phyloP scores from a whole-genome alignment of 2,113 vertebrate species.

The Petaurus breviceps region DNA sequence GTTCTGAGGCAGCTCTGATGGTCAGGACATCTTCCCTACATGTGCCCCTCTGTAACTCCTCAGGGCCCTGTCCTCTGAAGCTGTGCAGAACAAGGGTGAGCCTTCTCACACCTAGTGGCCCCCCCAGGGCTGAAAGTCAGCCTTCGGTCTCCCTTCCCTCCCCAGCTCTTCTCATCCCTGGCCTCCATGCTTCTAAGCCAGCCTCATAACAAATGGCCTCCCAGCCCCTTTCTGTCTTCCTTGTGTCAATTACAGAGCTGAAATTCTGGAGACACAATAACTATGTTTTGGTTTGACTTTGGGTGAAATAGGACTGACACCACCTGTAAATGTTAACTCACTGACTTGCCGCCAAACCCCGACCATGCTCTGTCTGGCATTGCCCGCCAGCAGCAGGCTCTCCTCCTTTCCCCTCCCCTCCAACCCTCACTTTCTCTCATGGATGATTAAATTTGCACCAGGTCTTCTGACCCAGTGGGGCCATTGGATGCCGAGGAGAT shows the following conservation, averaged over 20 bases:
- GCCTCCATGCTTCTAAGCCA: not conserved
- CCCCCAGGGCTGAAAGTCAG: no score
- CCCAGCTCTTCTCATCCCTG: not conserved
- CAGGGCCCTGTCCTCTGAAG: no score
- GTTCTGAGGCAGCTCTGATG: no score
- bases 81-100: no score
- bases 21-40: no score
- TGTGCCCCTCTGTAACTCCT: no score
- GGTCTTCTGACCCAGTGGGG: not conserved
- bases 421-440: not conserved
- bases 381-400: not conserved
- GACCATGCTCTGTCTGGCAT: not conserved
- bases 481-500: not conserved
- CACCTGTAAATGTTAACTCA: not conserved
- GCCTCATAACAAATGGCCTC: not conserved
- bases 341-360: not conserved
- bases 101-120: no score
- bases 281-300: not conserved
- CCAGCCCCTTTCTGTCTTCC: not conserved
- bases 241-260: not conserved
- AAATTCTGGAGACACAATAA: not conserved
- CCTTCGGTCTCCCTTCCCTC: no score
- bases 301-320: not conserved
- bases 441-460: not conserved
- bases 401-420: not conserved